phyloP scores from a whole-genome alignment of 2,888 invertebrate species.

The Mythimna albipuncta region DNA sequence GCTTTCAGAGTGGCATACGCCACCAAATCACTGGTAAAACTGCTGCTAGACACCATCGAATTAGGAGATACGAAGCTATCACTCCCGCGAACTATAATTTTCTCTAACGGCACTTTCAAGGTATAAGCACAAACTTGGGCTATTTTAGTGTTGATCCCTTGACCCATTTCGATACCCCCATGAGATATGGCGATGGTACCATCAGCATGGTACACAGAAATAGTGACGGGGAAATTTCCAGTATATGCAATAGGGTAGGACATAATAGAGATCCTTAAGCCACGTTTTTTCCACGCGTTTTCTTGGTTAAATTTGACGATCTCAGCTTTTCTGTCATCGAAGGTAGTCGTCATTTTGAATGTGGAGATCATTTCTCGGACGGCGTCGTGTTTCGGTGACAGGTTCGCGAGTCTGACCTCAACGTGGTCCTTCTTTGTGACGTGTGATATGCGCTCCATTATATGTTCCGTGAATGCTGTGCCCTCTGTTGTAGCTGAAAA shows the following conservation, averaged over 20 bases:
- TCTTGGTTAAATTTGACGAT: conserved; percentile 90
- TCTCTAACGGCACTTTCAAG: conserved; percentile 92
- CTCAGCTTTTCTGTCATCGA: conserved; percentile 85
- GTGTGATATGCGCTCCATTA: conserved; percentile 93
- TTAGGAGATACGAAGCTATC: conserved; percentile 93
- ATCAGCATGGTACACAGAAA: conserved; percentile 93
- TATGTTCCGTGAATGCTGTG: conserved; percentile 90
- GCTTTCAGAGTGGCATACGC: conserved; percentile 90
- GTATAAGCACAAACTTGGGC: conserved; percentile 93
- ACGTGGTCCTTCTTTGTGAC: conserved; percentile 89
- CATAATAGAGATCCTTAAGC: conserved; percentile 92
- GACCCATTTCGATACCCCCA: conserved; percentile 94
- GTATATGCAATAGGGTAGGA: conserved; percentile 90
- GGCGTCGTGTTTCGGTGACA: conserved; percentile 75
- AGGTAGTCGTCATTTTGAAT: conserved; percentile 90
- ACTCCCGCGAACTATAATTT: conserved; percentile 91
- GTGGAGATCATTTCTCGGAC: conserved; percentile 89
- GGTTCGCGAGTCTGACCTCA: conserved; percentile 90
- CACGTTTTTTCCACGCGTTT: conserved; percentile 95
- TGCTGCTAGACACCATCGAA: conserved; percentile 92
- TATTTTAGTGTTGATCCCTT: conserved; percentile 93
- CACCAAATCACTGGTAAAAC: conserved; percentile 93
- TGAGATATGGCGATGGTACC: conserved; percentile 93
- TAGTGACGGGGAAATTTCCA: conserved; percentile 90
- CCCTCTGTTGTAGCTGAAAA: conserved; percentile 90